These are phyloP conservation scores for Rana temporaria DNA, from an alignment of 2,113 vertebrate genomes.

Conservation along the genomic window DNA sequence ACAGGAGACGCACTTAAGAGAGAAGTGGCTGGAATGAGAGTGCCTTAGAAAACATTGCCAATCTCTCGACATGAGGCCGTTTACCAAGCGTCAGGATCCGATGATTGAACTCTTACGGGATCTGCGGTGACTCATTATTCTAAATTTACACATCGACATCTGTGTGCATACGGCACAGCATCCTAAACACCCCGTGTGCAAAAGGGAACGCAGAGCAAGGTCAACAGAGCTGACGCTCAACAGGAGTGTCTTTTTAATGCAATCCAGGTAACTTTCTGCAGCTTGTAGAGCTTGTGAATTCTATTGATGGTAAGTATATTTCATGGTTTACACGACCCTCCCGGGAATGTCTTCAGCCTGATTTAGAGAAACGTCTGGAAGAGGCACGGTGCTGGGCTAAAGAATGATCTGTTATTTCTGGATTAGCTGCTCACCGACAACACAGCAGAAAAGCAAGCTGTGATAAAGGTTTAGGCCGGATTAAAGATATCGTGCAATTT, in stretches of 20 bases:
- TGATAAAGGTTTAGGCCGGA: too few species aligned
- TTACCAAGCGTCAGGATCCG: not conserved
- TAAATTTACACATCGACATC: slow-evolving; percentile 1
- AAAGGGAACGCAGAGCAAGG: not conserved
- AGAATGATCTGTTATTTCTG: too few species aligned
- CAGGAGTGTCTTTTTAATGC: not conserved
- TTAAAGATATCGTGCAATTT: too few species aligned
- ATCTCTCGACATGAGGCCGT: slow-evolving; percentile 3
- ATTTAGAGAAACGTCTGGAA: too few species aligned
- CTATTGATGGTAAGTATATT: too few species aligned
- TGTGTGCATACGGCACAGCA: not conserved
- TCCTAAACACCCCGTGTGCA: not conserved
- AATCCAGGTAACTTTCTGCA: not conserved
- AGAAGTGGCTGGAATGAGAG: not conserved
- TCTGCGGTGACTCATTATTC: slow-evolving; percentile 18
- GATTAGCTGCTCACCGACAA: too few species aligned
- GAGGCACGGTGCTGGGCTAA: too few species aligned
- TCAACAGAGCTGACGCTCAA: not conserved
- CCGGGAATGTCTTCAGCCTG: too few species aligned
- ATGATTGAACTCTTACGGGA: slow-evolving; percentile 3
- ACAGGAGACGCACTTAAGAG: not conserved
- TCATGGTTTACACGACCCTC: too few species aligned
- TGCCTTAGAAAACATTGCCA: not conserved
- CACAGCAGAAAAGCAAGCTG: too few species aligned
- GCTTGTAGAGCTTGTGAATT: not conserved